Conservation (phyloP, 1,140 invertebrate genomes). For the Cecropterus lyciades region DNA sequence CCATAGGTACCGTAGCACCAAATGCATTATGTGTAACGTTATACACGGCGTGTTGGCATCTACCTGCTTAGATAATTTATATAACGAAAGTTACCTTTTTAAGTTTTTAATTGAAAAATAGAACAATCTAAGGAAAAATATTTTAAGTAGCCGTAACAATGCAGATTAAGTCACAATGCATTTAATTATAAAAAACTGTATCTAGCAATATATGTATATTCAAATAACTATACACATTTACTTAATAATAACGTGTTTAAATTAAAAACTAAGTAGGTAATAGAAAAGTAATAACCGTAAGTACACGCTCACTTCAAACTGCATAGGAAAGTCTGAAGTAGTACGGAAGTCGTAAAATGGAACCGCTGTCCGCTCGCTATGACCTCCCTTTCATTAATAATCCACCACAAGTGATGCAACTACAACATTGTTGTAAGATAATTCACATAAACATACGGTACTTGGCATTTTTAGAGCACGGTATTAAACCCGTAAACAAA, state of each 20-base stretch:
- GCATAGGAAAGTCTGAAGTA: conserved; percentile 29
- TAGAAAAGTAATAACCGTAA: conserved; percentile 15
- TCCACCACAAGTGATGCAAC: conserved; percentile 23
- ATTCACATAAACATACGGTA: conserved; percentile 18
- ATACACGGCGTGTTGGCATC: conserved; percentile 29
- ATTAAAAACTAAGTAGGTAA: not conserved
- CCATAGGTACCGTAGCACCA: conserved; percentile 50
- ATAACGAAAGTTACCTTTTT: not conserved
- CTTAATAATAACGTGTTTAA: not conserved
- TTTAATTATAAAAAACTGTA: too few relatives aligned
- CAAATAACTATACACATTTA: too few relatives aligned
- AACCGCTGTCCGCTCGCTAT: conserved; percentile 9
- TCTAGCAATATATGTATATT: too few relatives aligned
- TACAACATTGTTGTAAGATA: conserved; percentile 19
- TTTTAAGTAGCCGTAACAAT: too few relatives aligned
- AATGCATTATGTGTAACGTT: conserved; percentile 40
- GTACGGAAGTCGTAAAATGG: conserved; percentile 33
- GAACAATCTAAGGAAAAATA: not conserved
- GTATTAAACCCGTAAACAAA: conserved; percentile 17
- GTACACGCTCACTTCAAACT: conserved; percentile 2
- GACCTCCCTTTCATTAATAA: conserved; percentile 25
- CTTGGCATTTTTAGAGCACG: conserved; percentile 9
- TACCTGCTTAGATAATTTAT: conserved; percentile 33
- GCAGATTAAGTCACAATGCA: too few relatives aligned
- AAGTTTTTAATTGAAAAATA: conserved; percentile 2